Conservation (phyloP, 64 coral and sea anemone species). For the Anthopleura sola region DNA sequence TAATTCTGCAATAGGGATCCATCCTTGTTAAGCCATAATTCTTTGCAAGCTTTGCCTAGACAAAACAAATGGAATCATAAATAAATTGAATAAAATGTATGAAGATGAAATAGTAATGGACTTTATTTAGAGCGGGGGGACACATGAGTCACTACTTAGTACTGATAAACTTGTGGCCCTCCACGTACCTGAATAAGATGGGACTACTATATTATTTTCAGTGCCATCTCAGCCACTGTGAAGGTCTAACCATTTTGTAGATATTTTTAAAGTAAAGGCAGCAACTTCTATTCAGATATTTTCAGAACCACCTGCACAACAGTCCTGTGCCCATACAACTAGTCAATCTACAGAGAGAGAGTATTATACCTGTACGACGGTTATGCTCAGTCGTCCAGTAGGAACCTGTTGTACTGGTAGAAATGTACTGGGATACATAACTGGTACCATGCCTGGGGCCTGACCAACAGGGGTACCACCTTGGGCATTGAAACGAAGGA, state of each 20-base stretch:
- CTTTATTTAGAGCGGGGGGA: too few relatives aligned
- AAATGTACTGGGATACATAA: slow-evolving; percentile 55
- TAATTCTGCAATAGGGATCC: slow-evolving; percentile 94
- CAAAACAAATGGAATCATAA: not conserved
- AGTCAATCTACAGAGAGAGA: not conserved
- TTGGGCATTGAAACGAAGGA: slow-evolving; percentile 60
- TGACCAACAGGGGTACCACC: slow-evolving; percentile 7
- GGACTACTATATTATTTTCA: too few relatives aligned
- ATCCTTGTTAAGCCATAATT: slow-evolving; percentile 98
- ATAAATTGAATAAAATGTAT: not conserved
- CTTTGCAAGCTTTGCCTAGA: slow-evolving; percentile 92
- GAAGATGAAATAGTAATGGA: not conserved
- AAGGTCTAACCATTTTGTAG: too few relatives aligned
- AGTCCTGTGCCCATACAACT: not conserved
- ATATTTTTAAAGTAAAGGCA: too few relatives aligned
- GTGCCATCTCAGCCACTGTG: too few relatives aligned
- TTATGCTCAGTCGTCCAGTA: slow-evolving; percentile 70
- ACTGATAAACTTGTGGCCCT: too few relatives aligned
- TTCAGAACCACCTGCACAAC: too few relatives aligned
- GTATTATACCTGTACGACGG: slow-evolving; percentile 75
- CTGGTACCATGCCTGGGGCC: slow-evolving; percentile 43
- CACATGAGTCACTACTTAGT: too few relatives aligned
- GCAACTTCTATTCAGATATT: too few relatives aligned
- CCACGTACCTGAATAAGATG: too few relatives aligned
- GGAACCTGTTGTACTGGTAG: slow-evolving; percentile 47